Conservation (phyloP, 2,888 invertebrate species). For the Lissonota sp. region DNA sequence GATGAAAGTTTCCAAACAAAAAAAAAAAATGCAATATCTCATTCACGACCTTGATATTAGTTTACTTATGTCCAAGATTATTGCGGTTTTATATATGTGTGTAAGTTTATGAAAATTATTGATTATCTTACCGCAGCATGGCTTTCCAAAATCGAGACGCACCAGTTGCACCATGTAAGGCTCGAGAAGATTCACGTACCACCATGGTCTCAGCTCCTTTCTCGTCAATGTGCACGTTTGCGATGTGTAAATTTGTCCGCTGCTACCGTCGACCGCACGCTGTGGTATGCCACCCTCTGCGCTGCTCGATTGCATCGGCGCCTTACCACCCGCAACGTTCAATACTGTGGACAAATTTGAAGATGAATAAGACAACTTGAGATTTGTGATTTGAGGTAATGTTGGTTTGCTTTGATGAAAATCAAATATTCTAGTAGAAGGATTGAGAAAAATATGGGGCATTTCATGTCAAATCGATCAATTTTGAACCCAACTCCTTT, state of each 20-base stretch:
- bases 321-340: slow-evolving; percentile 97
- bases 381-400: neutral
- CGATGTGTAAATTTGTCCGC: slow-evolving; percentile 91
- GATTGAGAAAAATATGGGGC: too few species aligned
- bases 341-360: slow-evolving; percentile 87
- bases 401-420: neutral
- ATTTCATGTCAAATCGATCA: too few species aligned
- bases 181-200: slow-evolving; percentile 97
- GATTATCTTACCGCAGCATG: slow-evolving; percentile 92
- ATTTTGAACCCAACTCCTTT: too few species aligned
- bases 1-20: slow-evolving; percentile 24
- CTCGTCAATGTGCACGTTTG: slow-evolving; percentile 95
- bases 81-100: neutral
- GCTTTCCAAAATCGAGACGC: slow-evolving; percentile 94
- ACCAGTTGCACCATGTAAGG: slow-evolving; percentile 98
- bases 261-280: slow-evolving; percentile 96
- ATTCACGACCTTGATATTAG: neutral
- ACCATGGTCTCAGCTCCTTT: slow-evolving; percentile 94
- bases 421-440: too few species aligned
- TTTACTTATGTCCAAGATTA: neutral
- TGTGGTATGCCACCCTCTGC: slow-evolving; percentile 94
- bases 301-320: slow-evolving; percentile 96
- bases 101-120: neutral
- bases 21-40: too few species aligned
- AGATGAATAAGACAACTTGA: slow-evolving; percentile 24